Evolutionary conservation across 2,797 vertebrate species (phyloP).

Genomic region (Sebastolobus altivelis): DNA sequence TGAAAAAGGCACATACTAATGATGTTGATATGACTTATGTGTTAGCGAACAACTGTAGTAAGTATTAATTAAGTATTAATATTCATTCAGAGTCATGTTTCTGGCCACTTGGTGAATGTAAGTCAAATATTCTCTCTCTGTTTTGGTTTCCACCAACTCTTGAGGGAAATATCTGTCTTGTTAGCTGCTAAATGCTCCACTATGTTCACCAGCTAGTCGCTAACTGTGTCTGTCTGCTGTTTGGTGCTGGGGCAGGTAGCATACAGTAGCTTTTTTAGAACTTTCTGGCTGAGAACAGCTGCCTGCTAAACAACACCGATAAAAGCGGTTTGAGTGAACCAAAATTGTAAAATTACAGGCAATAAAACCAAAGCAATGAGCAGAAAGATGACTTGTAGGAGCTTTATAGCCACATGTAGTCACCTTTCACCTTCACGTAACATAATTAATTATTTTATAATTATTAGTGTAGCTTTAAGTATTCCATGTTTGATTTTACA

Average conservation of each 20-base stretch:
- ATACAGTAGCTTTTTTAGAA: neutral
- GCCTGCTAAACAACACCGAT: neutral
- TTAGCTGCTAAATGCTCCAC: neutral
- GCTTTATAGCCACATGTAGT: neutral
- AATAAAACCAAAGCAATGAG: neutral
- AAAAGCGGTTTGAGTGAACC: neutral
- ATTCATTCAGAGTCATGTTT: neutral
- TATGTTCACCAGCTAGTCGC: neutral
- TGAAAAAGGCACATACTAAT: neutral
- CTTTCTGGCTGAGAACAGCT: neutral
- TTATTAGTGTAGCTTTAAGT: neutral
- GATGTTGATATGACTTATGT: neutral
- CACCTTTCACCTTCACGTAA: neutral
- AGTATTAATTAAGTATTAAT: neutral
- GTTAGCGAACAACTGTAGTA: neutral
- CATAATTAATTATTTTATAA: no score
- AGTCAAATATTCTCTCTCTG: neutral
- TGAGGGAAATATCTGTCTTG: neutral
- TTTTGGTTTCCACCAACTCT: neutral
- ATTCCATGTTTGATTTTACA: neutral
- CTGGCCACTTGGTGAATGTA: neutral
- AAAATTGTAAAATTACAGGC: neutral
- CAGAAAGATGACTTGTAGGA: neutral
- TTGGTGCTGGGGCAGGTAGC: neutral
- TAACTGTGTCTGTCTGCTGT: slow-evolving; percentile 1